Conservation (phyloP, 2,888 invertebrate species). For the Oxycera nigricornis region DNA sequence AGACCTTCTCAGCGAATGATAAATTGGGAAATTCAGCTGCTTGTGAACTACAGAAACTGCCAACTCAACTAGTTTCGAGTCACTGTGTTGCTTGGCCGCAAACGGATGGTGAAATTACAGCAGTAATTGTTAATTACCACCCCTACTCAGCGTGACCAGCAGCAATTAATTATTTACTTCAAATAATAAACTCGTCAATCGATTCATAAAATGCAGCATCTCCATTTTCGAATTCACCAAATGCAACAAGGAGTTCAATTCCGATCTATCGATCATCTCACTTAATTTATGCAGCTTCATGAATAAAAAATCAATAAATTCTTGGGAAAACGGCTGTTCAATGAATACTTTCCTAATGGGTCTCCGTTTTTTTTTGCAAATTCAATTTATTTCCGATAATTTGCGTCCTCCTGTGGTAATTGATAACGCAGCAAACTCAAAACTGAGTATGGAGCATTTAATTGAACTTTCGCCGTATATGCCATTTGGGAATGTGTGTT, state of each 20-base stretch:
- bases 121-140: too few species aligned
- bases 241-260: neutral
- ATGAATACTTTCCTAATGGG: neutral
- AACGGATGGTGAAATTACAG: too few species aligned
- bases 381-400: neutral
- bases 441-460: conserved; percentile 21
- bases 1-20: conserved; percentile 8
- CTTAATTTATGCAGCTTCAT: neutral
- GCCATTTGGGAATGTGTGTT: neutral
- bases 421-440: neutral
- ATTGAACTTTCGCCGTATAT: conserved; percentile 35
- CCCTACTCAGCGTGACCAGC: neutral
- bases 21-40: neutral
- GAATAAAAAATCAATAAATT: conserved; percentile 28
- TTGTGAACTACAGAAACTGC: neutral
- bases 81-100: too few species aligned
- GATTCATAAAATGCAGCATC: neutral
- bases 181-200: neutral
- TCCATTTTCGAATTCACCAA: neutral
- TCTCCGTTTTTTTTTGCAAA: neutral
- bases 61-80: neutral
- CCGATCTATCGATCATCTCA: neutral
- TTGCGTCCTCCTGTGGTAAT: neutral
- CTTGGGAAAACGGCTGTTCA: neutral
- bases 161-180: too few species aligned